Conservation (phyloP, 1,140 invertebrate species). For the Acromyrmex charruanus region DNA sequence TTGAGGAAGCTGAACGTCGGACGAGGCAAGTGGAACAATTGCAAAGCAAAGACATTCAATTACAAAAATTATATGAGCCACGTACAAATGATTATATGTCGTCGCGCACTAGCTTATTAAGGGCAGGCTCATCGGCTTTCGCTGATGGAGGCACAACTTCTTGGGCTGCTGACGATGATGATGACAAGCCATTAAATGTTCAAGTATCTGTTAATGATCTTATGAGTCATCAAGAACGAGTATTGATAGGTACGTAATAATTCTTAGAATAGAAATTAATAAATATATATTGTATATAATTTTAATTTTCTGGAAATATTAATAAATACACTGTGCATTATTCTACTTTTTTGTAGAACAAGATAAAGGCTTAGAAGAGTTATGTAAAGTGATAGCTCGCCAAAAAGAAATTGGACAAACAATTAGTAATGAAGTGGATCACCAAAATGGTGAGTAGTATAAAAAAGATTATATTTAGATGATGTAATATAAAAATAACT, state of each 20-base stretch:
- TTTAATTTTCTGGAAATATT: conserved; percentile 83
- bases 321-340: not conserved
- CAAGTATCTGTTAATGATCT: conserved; percentile 79
- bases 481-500: not conserved
- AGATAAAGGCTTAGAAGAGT: conserved; percentile 91
- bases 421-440: conserved; percentile 92
- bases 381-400: conserved; percentile 91
- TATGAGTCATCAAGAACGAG: conserved; percentile 77
- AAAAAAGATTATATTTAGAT: conserved; percentile 40
- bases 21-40: conserved; percentile 88
- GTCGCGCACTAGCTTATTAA: conserved; percentile 77
- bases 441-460: conserved; percentile 90
- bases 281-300: not conserved
- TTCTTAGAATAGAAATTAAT: conserved; percentile 40
- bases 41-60: conserved; percentile 87
- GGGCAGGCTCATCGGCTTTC: conserved; percentile 79
- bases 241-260: conserved; percentile 77
- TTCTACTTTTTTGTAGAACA: conserved; percentile 88
- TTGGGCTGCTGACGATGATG: conserved; percentile 84
- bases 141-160: conserved; percentile 85
- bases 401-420: conserved; percentile 93
- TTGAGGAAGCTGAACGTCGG: conserved; percentile 89
- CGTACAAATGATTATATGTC: conserved; percentile 78
- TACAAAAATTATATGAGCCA: conserved; percentile 87
- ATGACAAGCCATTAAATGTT: conserved; percentile 77